Conservation (phyloP, 2,888 invertebrate species). For the Ectemnius cavifrons region DNA sequence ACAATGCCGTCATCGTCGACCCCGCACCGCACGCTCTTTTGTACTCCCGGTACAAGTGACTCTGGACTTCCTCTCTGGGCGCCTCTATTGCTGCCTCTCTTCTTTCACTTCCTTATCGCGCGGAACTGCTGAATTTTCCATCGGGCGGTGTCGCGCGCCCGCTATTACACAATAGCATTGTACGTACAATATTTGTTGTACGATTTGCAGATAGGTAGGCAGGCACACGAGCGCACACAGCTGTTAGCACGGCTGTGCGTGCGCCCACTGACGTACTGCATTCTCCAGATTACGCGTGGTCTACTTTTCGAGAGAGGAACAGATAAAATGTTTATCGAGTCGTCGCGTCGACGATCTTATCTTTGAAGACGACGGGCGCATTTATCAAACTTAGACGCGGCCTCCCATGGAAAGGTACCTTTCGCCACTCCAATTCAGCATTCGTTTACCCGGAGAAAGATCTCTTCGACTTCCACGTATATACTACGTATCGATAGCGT, state of each 20-base stretch:
- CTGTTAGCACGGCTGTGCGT: conserved; percentile 10
- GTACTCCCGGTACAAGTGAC: conserved; percentile 7
- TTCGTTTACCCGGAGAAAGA: neutral
- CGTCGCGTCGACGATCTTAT: conserved; percentile 36
- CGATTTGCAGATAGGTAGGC: conserved; percentile 48
- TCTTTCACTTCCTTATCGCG: conserved; percentile 36
- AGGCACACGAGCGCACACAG: conserved; percentile 15
- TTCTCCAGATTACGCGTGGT: conserved; percentile 60
- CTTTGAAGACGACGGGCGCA: neutral
- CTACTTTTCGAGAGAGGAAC: conserved; percentile 49
- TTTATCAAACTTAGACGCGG: neutral
- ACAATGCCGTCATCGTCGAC: neutral
- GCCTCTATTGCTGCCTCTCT: neutral
- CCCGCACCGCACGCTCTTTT: conserved; percentile 4
- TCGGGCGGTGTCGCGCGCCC: conserved; percentile 41
- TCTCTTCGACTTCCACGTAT: no score
- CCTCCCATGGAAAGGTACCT: neutral
- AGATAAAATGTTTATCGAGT: conserved; percentile 47
- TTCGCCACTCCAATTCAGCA: neutral
- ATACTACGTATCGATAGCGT: neutral
- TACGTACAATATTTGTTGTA: conserved; percentile 53
- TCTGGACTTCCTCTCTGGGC: neutral
- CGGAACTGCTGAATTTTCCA: conserved; percentile 39
- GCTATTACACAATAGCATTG: conserved; percentile 56
- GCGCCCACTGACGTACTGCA: conserved; percentile 46